Evolutionary conservation across 2,888 invertebrate species (phyloP), one percentile per base, ranked within the genome.

Genomic region (Trilocha varians): DNA sequence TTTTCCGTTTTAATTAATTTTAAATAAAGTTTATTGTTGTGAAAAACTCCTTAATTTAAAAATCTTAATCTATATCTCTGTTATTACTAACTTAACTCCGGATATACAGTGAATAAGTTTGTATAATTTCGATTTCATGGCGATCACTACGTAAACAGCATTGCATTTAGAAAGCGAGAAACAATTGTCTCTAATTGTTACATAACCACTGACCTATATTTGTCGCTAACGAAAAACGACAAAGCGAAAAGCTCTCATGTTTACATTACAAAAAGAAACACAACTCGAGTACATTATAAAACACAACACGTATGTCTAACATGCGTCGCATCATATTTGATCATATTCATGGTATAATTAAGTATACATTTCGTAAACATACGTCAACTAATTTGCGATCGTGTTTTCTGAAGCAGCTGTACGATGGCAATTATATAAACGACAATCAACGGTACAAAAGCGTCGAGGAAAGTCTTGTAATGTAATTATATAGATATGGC

Each of bases 401-500:
- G 40, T 43, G 57, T 6, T 59, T 57, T 34, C 53, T 63, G 62
- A 69, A 49, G 59, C 6, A 58, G 38, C 35, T 66, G 70, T 76
- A 46, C 42, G 40, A 36, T 17, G 67, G 72, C 75, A 84, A 83
- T 85, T 82, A 84, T 62, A 74, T 74, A 76, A 82, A 78, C 65
- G 80, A 78, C 77, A 78, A 78, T 79, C 78, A 76, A 72, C 70
- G 70, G 55, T 65, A 70, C 73, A 71, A 64, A 75, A 77, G 71
- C 65, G 72, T 68, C 62, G 64, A 65, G 70, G 78, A 78, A 80
- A 78, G 74, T 73, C 69, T 62, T 51, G 60, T 74, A 78, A 78
- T 69, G 70, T 66, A 75, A 80, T 84, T 80, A 79, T 67, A 70
- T 62, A 65, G 70, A 76, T 71, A 71, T 70, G 70, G 63, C 67